Conservation (phyloP, 2,797 vertebrate species). For the Pangasius macronema region DNA sequence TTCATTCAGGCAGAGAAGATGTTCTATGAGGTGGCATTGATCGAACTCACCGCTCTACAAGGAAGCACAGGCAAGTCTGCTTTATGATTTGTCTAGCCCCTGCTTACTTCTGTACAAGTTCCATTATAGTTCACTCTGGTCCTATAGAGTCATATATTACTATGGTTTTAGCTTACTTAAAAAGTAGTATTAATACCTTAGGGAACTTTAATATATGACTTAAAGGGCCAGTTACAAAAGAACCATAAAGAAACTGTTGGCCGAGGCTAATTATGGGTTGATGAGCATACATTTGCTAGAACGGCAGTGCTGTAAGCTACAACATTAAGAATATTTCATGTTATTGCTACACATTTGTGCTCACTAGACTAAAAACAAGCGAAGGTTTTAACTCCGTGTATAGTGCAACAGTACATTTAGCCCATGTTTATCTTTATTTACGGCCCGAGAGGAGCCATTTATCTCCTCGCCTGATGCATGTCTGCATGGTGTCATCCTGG, state of each 20-base stretch:
- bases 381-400: neutral
- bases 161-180: neutral
- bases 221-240: neutral
- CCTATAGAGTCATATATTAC: neutral
- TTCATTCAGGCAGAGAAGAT: conserved; percentile 81
- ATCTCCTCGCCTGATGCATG: conserved; percentile 63
- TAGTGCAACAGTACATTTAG: conserved; percentile 31
- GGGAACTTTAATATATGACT: neutral
- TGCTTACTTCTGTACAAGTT: neutral
- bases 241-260: neutral
- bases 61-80: conserved; percentile 78
- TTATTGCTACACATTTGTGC: neutral
- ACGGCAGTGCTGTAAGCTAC: neutral
- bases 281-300: neutral
- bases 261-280: neutral
- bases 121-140: neutral
- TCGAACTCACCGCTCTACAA: conserved; percentile 73
- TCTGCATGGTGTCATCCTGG: conserved; percentile 48
- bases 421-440: conserved; percentile 60
- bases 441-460: conserved; percentile 56
- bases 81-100: conserved; percentile 1
- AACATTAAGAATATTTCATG: neutral
- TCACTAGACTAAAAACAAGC: neutral
- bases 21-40: conserved; percentile 80
- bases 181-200: neutral